A percentile compares a stretch with the other conserved stretches of the same genome.
phyloP scores from a whole-genome alignment of 2,113 vertebrate genomes.

The Rhizomys pruinosus region DNA sequence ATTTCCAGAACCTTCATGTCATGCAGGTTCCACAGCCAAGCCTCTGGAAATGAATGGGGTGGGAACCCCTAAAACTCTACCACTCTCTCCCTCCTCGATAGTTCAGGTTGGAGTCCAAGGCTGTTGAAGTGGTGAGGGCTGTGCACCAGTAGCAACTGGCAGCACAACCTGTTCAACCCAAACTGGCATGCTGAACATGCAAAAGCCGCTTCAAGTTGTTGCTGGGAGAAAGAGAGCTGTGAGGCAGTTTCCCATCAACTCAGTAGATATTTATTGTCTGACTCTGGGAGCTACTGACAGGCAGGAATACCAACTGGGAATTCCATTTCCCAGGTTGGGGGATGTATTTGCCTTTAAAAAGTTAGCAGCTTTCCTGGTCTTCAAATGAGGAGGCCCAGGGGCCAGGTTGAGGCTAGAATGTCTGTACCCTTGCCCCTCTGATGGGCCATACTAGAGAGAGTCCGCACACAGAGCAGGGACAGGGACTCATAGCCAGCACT shows the following conservation, averaged over 20 bases:
- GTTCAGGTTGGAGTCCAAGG: neutral
- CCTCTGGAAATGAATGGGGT: neutral
- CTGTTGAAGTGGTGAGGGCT: neutral
- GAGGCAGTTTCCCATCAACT: neutral
- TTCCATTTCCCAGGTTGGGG: neutral
- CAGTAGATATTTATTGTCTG: neutral
- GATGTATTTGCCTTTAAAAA: neutral
- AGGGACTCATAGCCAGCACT: neutral
- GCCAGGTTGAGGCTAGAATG: rapidly evolving
- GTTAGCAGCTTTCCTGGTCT: neutral
- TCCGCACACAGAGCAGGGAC: rapidly evolving
- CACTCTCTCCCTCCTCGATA: neutral
- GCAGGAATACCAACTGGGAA: neutral
- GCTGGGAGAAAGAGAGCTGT: neutral
- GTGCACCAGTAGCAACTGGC: neutral
- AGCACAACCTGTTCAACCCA: neutral
- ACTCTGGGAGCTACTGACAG: neutral
- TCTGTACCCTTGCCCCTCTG: no score
- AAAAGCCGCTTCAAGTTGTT: neutral
- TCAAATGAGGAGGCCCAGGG: neutral
- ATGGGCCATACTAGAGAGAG: rapidly evolving
- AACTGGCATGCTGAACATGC: neutral
- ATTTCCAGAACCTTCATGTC: neutral
- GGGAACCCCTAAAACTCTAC: neutral
- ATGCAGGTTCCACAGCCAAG: neutral